These are phyloP conservation scores for Habroteleia sp. DNA, from an alignment of 2,888 invertebrate species.

Conservation along the genomic window DNA sequence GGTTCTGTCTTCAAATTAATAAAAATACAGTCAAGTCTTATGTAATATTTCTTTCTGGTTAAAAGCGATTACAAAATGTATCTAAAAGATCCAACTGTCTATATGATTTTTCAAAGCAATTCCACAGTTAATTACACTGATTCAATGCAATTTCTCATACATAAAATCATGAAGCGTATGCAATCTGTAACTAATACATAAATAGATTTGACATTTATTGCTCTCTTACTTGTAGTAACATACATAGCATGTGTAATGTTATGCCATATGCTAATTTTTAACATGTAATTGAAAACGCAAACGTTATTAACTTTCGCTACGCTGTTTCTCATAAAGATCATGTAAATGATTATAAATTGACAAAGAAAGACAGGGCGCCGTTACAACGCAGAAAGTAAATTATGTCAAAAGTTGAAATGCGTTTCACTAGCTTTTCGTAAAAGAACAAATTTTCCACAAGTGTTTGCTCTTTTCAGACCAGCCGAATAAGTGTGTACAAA, in stretches of 20 bases:
- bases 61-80: too few relatives aligned
- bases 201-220: conserved; percentile 60
- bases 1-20: too few relatives aligned
- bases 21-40: too few relatives aligned
- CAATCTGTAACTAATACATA: conserved; percentile 55
- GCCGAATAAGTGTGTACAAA: background rate
- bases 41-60: too few relatives aligned
- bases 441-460: conserved; percentile 2
- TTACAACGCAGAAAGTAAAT: too few relatives aligned
- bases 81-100: too few relatives aligned
- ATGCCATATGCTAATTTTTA: conserved; percentile 43
- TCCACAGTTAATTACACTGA: conserved; percentile 37
- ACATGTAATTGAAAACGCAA: conserved; percentile 47
- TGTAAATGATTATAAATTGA: background rate
- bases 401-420: too few relatives aligned
- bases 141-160: conserved; percentile 43
- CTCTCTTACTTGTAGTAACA: conserved; percentile 44
- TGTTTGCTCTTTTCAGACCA: background rate
- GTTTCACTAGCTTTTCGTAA: too few relatives aligned
- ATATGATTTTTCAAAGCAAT: conserved; percentile 6
- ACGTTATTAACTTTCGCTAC: conserved; percentile 37
- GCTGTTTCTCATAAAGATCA: conserved; percentile 4
- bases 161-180: conserved; percentile 50
- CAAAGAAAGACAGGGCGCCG: too few relatives aligned
- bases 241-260: conserved; percentile 50